Conservation (phyloP, 1,140 invertebrate genomes). For the Bactericera cockerelli region DNA sequence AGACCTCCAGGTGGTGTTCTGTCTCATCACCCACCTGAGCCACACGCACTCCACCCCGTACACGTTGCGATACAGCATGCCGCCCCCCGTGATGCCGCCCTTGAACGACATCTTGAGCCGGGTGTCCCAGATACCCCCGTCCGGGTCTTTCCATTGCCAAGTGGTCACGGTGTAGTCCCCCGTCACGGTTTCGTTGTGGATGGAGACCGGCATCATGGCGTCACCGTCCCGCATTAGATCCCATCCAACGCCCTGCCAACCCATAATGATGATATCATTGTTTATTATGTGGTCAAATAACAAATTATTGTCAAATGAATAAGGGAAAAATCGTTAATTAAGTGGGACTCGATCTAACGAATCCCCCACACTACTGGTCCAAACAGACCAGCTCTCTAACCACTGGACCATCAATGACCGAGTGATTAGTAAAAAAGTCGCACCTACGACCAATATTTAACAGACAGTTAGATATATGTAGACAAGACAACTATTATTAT, state of each 20-base stretch:
- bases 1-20: neutral
- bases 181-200: neutral
- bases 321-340: no score
- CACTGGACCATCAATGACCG: no score
- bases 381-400: no score
- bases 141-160: constrained; percentile 1
- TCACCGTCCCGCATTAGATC: neutral
- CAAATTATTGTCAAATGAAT: no score
- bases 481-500: no score
- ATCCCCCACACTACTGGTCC: no score
- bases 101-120: neutral
- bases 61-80: neutral
- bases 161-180: neutral
- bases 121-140: constrained; percentile 4
- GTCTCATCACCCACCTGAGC: neutral
- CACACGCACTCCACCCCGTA: neutral
- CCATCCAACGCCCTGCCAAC: neutral
- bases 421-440: no score
- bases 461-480: no score
- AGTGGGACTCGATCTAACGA: no score
- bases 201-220: neutral
- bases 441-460: no score
- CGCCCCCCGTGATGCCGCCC: neutral
- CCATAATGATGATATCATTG: no score
- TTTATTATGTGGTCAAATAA: no score